phyloP scores from a whole-genome alignment of 2,113 vertebrate genomes.

The Myiozetetes cayanensis region DNA sequence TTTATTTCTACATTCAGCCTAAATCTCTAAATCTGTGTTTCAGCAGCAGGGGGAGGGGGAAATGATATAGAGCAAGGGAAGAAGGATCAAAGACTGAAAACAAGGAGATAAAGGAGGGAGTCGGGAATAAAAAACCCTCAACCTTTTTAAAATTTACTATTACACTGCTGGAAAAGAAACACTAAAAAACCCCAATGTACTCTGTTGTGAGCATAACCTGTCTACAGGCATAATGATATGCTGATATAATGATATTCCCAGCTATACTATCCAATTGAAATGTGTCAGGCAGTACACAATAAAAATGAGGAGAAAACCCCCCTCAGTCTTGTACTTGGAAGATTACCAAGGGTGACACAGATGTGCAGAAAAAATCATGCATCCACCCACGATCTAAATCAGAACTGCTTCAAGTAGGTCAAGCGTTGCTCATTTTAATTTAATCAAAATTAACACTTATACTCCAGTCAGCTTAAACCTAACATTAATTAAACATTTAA shows the following conservation, averaged over 20 bases:
- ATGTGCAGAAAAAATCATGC: neutral
- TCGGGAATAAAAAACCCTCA: fast-evolving
- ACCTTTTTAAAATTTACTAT: neutral
- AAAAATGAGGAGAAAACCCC: fast-evolving
- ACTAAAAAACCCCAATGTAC: neutral
- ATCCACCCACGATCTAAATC: neutral
- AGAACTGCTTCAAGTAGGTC: constrained; percentile 47
- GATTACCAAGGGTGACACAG: constrained; percentile 16
- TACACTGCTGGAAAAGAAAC: neutral
- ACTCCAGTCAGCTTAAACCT: neutral
- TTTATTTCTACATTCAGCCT: neutral
- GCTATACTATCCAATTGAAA: neutral
- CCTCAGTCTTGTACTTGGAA: neutral
- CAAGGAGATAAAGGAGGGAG: neutral
- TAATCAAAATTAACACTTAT: constrained; percentile 31
- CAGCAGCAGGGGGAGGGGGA: neutral
- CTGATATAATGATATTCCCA: neutral
- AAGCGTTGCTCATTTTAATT: neutral
- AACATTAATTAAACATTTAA: constrained; percentile 21
- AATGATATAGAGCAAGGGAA: neutral
- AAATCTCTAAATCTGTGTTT: neutral
- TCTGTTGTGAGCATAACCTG: neutral
- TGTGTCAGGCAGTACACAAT: neutral
- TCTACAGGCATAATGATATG: neutral
- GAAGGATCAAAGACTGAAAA: neutral